Conservation (phyloP, 1,140 invertebrate species). For the Drosophila orosa region DNA sequence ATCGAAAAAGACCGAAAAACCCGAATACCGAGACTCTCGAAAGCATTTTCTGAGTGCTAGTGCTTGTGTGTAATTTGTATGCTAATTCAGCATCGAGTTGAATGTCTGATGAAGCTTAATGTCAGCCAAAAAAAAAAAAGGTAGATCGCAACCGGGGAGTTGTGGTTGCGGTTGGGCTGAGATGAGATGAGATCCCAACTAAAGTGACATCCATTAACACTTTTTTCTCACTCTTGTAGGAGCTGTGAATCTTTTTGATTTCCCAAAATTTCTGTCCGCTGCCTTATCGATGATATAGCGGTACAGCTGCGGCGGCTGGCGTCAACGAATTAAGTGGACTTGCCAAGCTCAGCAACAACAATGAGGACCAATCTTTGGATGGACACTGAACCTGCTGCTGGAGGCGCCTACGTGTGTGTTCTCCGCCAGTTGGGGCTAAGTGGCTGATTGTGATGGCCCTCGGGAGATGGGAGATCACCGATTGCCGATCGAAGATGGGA, state of each 20-base stretch:
- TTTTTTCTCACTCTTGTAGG: constrained; percentile 45
- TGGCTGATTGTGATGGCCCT: constrained; percentile 47
- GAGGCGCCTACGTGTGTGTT: constrained; percentile 72
- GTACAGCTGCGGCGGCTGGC: constrained; percentile 45
- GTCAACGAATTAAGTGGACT: constrained; percentile 72
- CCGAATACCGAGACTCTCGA: constrained; percentile 4
- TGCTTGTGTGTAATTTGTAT: constrained; percentile 78
- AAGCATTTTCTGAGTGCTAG: constrained; percentile 69
- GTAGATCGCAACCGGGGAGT: constrained; percentile 2
- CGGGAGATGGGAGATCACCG: constrained; percentile 10
- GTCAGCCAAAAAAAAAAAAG: constrained; percentile 48
- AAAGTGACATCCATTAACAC: constrained; percentile 81
- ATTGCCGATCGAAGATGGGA: constrained; percentile 3
- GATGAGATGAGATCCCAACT: constrained; percentile 27
- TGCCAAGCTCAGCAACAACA: constrained; percentile 1
- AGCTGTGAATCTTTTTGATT: constrained; percentile 78
- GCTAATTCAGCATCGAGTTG: constrained; percentile 70
- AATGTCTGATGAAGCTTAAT: constrained; percentile 77
- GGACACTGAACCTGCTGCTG: constrained; percentile 37
- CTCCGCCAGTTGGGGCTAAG: constrained; percentile 56
- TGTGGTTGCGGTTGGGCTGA: not conserved
- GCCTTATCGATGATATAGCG: constrained; percentile 69
- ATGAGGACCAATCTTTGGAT: constrained; percentile 14
- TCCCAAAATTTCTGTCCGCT: constrained; percentile 45
- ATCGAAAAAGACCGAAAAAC: constrained; percentile 14